These are phyloP conservation scores for Tylochromis polylepis DNA, from an alignment of 2,113 vertebrate genomes.

Conservation along the genomic window DNA sequence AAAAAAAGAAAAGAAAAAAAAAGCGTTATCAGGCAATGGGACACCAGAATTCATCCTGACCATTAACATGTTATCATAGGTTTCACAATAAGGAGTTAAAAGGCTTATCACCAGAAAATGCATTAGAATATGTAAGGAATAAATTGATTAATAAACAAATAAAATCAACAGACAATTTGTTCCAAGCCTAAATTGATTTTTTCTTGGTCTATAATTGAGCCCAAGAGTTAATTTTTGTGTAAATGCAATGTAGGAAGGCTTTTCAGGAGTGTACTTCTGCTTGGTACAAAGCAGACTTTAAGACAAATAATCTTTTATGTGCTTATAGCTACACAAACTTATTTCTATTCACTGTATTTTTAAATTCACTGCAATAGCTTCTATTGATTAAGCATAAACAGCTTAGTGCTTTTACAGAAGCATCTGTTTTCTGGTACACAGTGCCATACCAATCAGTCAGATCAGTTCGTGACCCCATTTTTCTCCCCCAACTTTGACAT, in stretches of 20 bases:
- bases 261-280: background rate
- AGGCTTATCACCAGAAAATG: background rate
- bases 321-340: background rate
- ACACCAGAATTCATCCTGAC: background rate
- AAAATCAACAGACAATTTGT: background rate
- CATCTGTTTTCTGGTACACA: background rate
- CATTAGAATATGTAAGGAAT: background rate
- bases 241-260: background rate
- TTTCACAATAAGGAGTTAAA: background rate
- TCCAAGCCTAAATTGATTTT: background rate
- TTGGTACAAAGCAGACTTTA: background rate
- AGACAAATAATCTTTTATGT: background rate
- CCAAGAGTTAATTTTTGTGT: background rate
- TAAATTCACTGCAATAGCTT: background rate
- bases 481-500: background rate
- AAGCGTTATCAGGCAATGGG: background rate
- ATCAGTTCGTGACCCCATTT: conserved; percentile 6
- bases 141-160: background rate
- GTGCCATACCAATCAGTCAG: conserved; percentile 15
- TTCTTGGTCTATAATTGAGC: background rate
- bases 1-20: background rate
- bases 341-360: background rate
- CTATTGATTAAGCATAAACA: background rate
- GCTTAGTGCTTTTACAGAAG: background rate
- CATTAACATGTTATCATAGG: background rate